Base-by-base conservation (phyloP, 2,888 invertebrate species). In the Congeria kusceri region DNA sequence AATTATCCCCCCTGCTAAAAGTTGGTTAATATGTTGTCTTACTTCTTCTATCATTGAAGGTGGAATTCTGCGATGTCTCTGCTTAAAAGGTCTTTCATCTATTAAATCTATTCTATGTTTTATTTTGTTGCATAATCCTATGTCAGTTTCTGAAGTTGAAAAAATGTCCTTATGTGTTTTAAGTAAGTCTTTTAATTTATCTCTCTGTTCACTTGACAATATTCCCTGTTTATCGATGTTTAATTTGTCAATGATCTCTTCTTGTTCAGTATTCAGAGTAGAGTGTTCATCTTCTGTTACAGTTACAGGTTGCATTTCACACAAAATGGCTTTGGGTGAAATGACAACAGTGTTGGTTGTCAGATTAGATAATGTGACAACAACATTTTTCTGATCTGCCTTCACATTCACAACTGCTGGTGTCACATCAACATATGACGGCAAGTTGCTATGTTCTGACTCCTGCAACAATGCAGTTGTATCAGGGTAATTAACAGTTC, bases 311-410 rank as follows among this genome's bases (percentile, higher is more conserved):
- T 67, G 67, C 13, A 67, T 23, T 20, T 67, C 67, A 11, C 56
- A 53, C 2, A 67, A 5, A 2, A 67, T 58, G 3, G 67, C 44
- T 44, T 39, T 67, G 13, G 57, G 67, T 32, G 39, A 20, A 15
- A 67, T 57, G 7, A 44, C 15, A 9, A 67, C 27, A 27, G 67
- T 67, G 28, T 67, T 58, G 1, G 67, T 67, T 39, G 67, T 67
- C 9, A 57, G 44, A 25, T 67, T 67, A 1, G 67, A 67, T 18
- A 67, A 3, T n/a, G 23, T 67, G 2, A 67, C 58, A 20, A 23
- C 44, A 11, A 67, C n/a, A 23, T 57, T 49, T 9, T 9, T 25
- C 13, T 59, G 57, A 7, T 46, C n/a, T 28, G 20, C 20, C 0
- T 28, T 29, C 28, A 20, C 59, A 18, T 61, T 20, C 15, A 44